Evolutionary conservation across 2,797 vertebrate species (phyloP), one percentile per base, ranked within the genome.

Genomic region (Mus minutoides): DNA sequence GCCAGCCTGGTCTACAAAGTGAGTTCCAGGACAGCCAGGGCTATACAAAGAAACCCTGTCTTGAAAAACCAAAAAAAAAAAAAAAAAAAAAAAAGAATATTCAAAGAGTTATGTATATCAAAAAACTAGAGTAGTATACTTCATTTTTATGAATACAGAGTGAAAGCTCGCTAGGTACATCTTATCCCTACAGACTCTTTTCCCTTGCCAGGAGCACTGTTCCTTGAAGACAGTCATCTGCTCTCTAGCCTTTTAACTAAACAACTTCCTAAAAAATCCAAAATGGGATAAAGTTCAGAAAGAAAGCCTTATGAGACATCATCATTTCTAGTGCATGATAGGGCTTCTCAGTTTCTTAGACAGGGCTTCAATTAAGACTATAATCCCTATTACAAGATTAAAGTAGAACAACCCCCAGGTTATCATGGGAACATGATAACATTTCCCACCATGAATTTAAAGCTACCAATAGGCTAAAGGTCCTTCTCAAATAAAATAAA

Each of bases 281-380:
- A 62, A 94, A 71, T 83, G 91, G n/a, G 34, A 56, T 43, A 93
- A 17, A 26, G n/a, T 29, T 73, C 49, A 90, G 26, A 67, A 43
- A 79, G 37, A 87, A 86, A 89, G 67, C 60, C 19, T 88, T 21
- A 4, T 1, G 7, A 88, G 75, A 94, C 40, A 75, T n/a, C 62
- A 75, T 40, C 34, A 52, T 62, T 82, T 79, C 67, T 88, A 16
- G 0, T 67, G 76, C 87, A 31, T 49, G 75, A 76, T 0, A 94
- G 4, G 52, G 37, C n/a, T 75, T 90, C 91, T 75, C 34, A n/a
- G 73, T 77, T 69, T 93, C 56, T 90, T 71, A 46, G 58, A 31
- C 12, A 76, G 13, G 6, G 80, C 80, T 95, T 76, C 52, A 84
- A 24, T 54, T 43, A 77, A 12, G 76, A 71, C 24, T 34, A 17